These are phyloP conservation scores for Notocelia uddmanniana DNA, from an alignment of 2,888 invertebrate species.

Conservation along the genomic window DNA sequence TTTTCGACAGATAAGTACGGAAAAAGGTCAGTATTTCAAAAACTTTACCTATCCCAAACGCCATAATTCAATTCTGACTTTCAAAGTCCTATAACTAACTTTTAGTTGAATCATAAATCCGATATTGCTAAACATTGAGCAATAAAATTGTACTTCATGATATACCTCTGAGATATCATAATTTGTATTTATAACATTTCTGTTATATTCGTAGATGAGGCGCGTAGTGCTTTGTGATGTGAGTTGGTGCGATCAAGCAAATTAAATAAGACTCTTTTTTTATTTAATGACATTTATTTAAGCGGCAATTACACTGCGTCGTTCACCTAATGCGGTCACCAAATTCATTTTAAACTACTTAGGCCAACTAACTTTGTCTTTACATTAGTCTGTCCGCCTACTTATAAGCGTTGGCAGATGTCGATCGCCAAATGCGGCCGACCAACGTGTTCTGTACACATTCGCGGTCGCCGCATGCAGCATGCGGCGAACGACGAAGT, in stretches of 20 bases:
- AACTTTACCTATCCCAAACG: slow-evolving; percentile 18
- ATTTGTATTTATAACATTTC: background rate
- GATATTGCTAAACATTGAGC: slow-evolving; percentile 13
- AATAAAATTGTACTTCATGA: background rate
- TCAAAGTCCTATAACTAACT: slow-evolving; percentile 8
- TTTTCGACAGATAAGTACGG: slow-evolving; percentile 6
- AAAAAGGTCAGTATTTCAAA: slow-evolving; percentile 33
- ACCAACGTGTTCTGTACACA: too few relatives aligned
- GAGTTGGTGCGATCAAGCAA: background rate
- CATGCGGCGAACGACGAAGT: too few relatives aligned
- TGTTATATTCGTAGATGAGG: too few relatives aligned
- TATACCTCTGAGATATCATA: background rate
- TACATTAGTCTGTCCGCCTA: too few relatives aligned
- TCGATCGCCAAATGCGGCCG: too few relatives aligned
- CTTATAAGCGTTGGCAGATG: too few relatives aligned
- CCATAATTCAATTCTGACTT: slow-evolving; percentile 15
- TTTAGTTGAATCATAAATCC: slow-evolving; percentile 29
- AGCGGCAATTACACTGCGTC: too few relatives aligned
- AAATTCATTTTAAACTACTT: too few relatives aligned
- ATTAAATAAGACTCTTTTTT: background rate
- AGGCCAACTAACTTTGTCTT: too few relatives aligned
- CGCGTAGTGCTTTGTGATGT: too few relatives aligned
- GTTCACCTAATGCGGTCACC: too few relatives aligned
- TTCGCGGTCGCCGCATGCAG: too few relatives aligned
- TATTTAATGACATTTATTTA: background rate